phyloP scores from a whole-genome alignment of 2,797 vertebrate species.

The Pangasius larnaudii region DNA sequence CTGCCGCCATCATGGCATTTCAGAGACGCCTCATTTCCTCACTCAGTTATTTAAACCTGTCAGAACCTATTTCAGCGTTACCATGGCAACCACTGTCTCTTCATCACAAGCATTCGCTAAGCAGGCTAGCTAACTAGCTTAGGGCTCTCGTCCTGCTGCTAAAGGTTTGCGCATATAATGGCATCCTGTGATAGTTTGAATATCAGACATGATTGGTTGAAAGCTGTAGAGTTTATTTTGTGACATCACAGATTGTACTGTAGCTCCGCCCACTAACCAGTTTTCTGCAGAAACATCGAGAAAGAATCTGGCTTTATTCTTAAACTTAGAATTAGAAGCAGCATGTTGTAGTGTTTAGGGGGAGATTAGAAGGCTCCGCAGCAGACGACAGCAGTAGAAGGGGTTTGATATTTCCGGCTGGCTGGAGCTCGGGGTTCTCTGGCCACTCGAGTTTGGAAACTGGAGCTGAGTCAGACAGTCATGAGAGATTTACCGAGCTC shows the following conservation, averaged over 20 bases:
- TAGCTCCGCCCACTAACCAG: not conserved
- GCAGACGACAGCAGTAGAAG: not conserved
- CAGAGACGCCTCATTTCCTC: not conserved
- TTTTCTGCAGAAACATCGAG: not conserved
- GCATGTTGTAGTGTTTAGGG: too few species aligned
- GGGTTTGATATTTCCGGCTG: not conserved
- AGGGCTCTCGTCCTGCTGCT: not conserved
- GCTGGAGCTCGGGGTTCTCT: not conserved
- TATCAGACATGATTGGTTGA: not conserved
- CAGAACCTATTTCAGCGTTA: not conserved
- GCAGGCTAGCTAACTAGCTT: not conserved
- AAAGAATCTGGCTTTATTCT: not conserved
- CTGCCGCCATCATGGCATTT: too few species aligned
- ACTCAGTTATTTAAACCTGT: not conserved
- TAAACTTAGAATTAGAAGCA: not conserved
- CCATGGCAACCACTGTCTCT: not conserved
- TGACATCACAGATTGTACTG: not conserved
- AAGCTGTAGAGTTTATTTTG: not conserved
- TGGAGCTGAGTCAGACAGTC: slow-evolving; percentile 17
- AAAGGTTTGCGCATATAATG: not conserved
- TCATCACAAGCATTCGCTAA: not conserved
- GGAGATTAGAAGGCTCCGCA: not conserved
- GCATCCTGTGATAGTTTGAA: not conserved
- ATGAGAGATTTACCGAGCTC: slow-evolving; percentile 16
- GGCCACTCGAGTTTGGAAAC: slow-evolving; percentile 16